Conservation (phyloP, 2,797 vertebrate genomes). For the Hemitrygon akajei region DNA sequence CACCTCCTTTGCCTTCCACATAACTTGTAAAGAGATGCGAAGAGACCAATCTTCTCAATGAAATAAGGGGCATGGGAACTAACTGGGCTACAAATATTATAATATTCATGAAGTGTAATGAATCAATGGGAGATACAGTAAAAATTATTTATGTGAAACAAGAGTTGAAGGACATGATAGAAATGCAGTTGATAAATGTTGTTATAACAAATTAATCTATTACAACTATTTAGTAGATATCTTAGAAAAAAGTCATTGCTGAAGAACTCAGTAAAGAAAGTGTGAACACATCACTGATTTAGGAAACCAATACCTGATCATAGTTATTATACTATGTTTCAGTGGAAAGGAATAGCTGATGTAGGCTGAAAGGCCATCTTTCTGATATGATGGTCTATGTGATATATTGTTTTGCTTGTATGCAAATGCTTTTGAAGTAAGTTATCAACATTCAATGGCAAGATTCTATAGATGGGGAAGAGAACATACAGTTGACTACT, state of each 20-base stretch:
- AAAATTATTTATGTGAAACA: neutral
- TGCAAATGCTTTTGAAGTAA: neutral
- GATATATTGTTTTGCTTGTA: neutral
- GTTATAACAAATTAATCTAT: neutral
- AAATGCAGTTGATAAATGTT: neutral
- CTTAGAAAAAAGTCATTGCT: neutral
- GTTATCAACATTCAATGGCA: neutral
- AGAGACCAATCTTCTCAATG: neutral
- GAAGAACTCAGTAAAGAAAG: neutral
- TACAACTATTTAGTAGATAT: neutral
- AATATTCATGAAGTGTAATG: neutral
- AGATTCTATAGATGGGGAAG: neutral
- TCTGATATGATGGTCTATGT: neutral
- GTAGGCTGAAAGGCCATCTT: neutral
- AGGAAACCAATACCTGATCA: neutral
- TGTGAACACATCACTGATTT: neutral
- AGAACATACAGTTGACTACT: neutral
- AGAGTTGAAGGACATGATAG: neutral
- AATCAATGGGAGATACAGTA: neutral
- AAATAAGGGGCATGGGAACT: neutral
- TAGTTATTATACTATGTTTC: neutral
- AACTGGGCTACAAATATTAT: neutral
- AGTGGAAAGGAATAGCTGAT: neutral
- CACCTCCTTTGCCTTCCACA: too few relatives aligned
- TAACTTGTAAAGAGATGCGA: neutral